Conservation (phyloP, 2,888 invertebrate genomes). For the Fragum whitleyi region DNA sequence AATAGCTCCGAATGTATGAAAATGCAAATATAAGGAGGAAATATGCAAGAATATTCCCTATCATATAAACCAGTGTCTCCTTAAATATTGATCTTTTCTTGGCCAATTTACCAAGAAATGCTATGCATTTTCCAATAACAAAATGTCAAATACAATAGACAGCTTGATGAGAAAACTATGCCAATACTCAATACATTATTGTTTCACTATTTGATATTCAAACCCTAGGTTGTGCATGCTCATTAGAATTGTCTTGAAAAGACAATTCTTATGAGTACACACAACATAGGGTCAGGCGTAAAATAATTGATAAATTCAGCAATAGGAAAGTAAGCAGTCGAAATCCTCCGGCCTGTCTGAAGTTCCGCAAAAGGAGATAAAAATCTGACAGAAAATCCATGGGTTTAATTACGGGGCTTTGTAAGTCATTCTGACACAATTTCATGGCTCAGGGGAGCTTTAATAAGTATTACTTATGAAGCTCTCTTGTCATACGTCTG, state of each 20-base stretch:
- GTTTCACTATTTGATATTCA: too few relatives aligned
- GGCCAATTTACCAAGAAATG: neutral
- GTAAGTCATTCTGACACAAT: conserved; percentile 23
- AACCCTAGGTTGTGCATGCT: too few relatives aligned
- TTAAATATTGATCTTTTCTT: conserved; percentile 15
- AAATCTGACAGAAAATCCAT: neutral
- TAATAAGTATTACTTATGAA: conserved; percentile 26
- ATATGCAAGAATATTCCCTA: conserved; percentile 17
- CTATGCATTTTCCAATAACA: neutral
- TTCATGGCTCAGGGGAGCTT: conserved; percentile 18
- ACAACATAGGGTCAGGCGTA: too few relatives aligned
- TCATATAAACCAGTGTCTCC: conserved; percentile 25
- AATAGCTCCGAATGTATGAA: conserved; percentile 11
- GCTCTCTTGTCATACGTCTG: conserved; percentile 16
- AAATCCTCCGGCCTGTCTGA: too few relatives aligned
- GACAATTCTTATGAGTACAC: too few relatives aligned
- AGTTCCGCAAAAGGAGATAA: conserved; percentile 4
- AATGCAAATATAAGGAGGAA: conserved; percentile 15
- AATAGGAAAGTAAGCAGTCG: too few relatives aligned
- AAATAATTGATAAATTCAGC: too few relatives aligned
- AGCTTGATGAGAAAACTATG: too few relatives aligned
- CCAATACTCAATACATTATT: too few relatives aligned
- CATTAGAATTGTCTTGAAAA: too few relatives aligned
- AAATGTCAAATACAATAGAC: too few relatives aligned
- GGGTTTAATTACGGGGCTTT: conserved; percentile 20